Conservation (phyloP, 2,888 invertebrate species). For the Acanthopleura granulata region DNA sequence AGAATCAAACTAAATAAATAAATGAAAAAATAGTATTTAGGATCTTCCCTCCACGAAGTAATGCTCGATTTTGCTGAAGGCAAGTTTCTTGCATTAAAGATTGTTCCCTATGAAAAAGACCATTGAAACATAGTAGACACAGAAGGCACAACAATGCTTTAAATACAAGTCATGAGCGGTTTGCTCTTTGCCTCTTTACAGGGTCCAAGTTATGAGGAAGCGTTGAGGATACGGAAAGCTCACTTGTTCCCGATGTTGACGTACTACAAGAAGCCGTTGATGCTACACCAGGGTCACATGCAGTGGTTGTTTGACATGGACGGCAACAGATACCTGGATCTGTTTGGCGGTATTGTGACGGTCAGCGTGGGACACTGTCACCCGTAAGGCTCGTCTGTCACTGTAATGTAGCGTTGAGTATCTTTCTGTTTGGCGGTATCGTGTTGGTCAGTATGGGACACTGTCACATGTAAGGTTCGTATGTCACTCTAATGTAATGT, state of each 20-base stretch:
- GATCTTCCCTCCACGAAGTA: too few relatives aligned
- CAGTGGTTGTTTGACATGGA: conserved; percentile 93
- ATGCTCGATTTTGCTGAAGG: too few relatives aligned
- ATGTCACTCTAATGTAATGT: too few relatives aligned
- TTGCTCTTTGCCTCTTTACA: conserved; percentile 40
- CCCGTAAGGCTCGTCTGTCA: conserved; percentile 79
- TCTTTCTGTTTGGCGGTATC: too few relatives aligned
- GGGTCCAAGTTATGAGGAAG: conserved; percentile 69
- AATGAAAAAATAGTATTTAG: too few relatives aligned
- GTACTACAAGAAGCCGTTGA: conserved; percentile 85
- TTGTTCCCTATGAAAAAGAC: not conserved
- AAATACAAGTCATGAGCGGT: not conserved
- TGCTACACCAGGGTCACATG: conserved; percentile 86
- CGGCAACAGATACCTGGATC: conserved; percentile 90
- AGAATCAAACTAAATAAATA: too few relatives aligned
- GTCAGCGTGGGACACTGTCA: conserved; percentile 98
- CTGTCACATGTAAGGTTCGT: too few relatives aligned
- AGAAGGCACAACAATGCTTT: not conserved
- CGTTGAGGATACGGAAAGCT: conserved; percentile 68
- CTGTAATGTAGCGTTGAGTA: not conserved
- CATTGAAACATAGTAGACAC: too few relatives aligned
- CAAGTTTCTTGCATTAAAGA: too few relatives aligned
- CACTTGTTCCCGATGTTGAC: conserved; percentile 77
- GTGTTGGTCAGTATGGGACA: too few relatives aligned
- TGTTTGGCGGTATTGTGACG: conserved; percentile 97